Evolutionary conservation across 2,113 vertebrate species (phyloP), one percentile per base, ranked within the genome.

Genomic region (Anthoscopus minutus): DNA sequence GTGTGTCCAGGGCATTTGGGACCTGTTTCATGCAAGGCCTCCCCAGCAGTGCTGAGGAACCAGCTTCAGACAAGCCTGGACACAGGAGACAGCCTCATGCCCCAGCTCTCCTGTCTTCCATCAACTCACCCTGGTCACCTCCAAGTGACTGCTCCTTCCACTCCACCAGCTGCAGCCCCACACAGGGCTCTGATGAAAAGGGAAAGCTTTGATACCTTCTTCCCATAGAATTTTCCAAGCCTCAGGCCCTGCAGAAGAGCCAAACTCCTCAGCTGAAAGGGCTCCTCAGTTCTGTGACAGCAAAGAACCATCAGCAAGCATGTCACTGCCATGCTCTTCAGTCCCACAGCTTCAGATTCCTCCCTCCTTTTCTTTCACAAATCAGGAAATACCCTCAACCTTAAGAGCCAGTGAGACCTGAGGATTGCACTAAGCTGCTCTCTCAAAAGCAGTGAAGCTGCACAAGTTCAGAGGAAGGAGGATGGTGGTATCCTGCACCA

Each of bases 281-380:
- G 15, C 3, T 81, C 33, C 23, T 17, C 8, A 5, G 53, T 83
- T 81, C 54, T 87, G 38, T 2, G 3, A 56, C 60, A 73, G 42
- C 38, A 84, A 56, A 6, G 4, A 22, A 65, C 67, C 38, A 12
- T 0, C 0, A 56, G 13, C 42, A 48, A 71, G 17, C 0, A 1
- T 14, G 15, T 45, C 5, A 5, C 42, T 73, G 42, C 42, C 28
- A 18, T 4, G 1, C 42, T n/a, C n/a, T 71, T 81, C 60, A 53
- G 35, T 47, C n/a, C 45, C 64, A 66, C 20, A 73, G 37, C 25
- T 64, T 15, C 54, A 50, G 17, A 37, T 44, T 35, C 4, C 6
- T 54, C 14, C 18, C 11, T 66, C 33, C 50, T 83, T 50, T 58
- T 88, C 40, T 44, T 69, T 79, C 42, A 66, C 21, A 74, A 78